Evolutionary conservation across 2,797 vertebrate species (phyloP), one percentile per base, ranked within the genome.

Genomic region (Prunella strophiata): DNA sequence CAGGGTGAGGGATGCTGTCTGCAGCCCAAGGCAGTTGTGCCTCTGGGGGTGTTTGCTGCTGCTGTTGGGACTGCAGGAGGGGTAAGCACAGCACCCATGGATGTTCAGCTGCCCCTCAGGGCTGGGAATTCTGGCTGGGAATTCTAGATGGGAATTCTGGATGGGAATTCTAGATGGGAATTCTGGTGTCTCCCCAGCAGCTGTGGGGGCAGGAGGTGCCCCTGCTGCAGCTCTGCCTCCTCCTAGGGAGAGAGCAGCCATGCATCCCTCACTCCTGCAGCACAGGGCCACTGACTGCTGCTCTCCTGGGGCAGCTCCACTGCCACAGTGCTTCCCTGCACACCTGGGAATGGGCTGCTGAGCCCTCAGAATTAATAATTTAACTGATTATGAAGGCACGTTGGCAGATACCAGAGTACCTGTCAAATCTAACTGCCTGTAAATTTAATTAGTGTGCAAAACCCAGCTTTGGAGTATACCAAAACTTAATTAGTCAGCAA

Each of bases 401-500:
- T 92, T 97, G 97, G 93, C 97, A 97, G 94, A 75, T 95, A 97
- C 82, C 7, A 13, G 88, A 50, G 76, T 95, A 97, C 81, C 74
- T 82, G 93, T 97, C 97, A 97, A 93, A 96, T 94, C 93, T 96
- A 96, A 95, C 88, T 92, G 86, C 93, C 96, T 97, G 76, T 90
- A 96, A 96, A 97, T 97, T 97, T 95, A 97, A 96, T 97, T 97
- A 97, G 85, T 88, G 52, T 83, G 79, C 89, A 83, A 85, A 91
- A 85, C 68, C 30, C 5, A 55, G 79, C 90, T 96, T 96, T 95
- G 88, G 96, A 96, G 76, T 94, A 86, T 95, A 96, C 96, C 91
- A 96, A 85, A 97, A 97, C 91, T 95, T 92, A 97, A 97, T 97
- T 97, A 98, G 92, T 97, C 97, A 98, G 97, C 95, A 97, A 96